Evolutionary conservation across 2,113 vertebrate genomes (phyloP), one percentile per base, ranked within the genome.

Genomic region (Dicaeum eximium): DNA sequence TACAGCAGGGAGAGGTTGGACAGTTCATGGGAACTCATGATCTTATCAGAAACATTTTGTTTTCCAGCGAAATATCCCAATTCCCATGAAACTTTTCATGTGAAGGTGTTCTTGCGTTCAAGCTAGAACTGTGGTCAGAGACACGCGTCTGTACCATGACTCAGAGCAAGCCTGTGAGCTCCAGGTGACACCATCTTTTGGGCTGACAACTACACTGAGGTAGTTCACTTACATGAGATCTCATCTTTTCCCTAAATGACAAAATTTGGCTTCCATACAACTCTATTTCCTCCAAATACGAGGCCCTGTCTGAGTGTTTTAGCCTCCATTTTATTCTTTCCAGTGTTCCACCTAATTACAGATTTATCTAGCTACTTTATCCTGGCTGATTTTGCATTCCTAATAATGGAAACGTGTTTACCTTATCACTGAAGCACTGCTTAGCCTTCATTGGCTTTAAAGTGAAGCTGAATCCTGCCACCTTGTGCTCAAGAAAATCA

Each of bases 401-500:
- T 89, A 78, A 58, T 91, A 74, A 51, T 33, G n/a, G 40, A 47
- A 86, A 64, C 1, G 0, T 33, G 74, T 96, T 88, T 69, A 61
- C 80, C 45, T 18, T 11, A 37, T 25, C 42, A 40, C 48, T 84
- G 74, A 64, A 82, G n/a, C 72, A 13, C 47, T n/a, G 40, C 30
- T 93, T 13, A 25, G 80, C 11, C 3, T 25, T 51, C 22, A n/a
- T 11, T 42, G 27, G 31, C 18, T 74, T 65, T 51, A 47, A 65
- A 81, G 35, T 8, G 67, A 97, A 96, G 94, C 80, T 96, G 92
- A 96, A 79, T 60, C 80, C 94, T 97, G 97, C 97, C 98, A 98
- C 97, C 98, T 97, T 94, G 97, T 96, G 97, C 83, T 95, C 94
- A 94, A 93, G 92, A 88, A 25, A 37, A 73, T 97, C 93, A 97